Percentiles rank a stretch among this genome's conserved stretches.
These are phyloP conservation scores for Chionoecetes opilio DNA, from an alignment of 1,140 invertebrate species.

Conservation along the genomic window DNA sequence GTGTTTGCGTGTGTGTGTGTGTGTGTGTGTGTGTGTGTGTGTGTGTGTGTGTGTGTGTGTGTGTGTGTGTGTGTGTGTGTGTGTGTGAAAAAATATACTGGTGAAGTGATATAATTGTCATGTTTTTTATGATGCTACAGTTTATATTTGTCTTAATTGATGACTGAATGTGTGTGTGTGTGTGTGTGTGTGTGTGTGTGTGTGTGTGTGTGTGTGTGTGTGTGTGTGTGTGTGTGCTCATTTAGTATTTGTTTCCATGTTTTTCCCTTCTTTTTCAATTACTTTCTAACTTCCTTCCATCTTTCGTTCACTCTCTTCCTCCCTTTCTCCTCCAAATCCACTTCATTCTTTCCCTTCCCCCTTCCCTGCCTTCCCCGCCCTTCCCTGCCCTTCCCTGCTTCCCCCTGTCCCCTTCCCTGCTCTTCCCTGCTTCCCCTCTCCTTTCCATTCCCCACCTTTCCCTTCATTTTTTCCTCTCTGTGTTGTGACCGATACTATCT, in stretches of 20 bases:
- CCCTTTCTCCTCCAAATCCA: not conserved
- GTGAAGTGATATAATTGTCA: no score
- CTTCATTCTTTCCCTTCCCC: not conserved
- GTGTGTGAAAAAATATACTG: no score
- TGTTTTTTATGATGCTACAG: not conserved
- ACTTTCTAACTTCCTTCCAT: not conserved
- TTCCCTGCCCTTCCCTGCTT: not conserved
- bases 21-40: no score
- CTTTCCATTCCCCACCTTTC: not conserved
- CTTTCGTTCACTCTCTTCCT: not conserved
- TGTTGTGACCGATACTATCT: not conserved
- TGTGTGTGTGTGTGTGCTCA: not conserved
- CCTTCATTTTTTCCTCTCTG: not conserved
- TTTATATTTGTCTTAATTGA: not conserved
- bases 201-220: no score
- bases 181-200: no score
- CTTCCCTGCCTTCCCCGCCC: not conserved
- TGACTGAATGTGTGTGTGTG: no score
- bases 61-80: no score
- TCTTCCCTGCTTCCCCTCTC: not conserved
- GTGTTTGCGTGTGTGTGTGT: no score
- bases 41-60: no score
- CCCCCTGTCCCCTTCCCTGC: not conserved
- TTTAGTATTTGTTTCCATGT: not conserved
- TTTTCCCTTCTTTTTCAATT: not conserved